These are phyloP conservation scores for Coptotermes formosanus DNA, from an alignment of 1,140 invertebrate species.

Conservation along the genomic window DNA sequence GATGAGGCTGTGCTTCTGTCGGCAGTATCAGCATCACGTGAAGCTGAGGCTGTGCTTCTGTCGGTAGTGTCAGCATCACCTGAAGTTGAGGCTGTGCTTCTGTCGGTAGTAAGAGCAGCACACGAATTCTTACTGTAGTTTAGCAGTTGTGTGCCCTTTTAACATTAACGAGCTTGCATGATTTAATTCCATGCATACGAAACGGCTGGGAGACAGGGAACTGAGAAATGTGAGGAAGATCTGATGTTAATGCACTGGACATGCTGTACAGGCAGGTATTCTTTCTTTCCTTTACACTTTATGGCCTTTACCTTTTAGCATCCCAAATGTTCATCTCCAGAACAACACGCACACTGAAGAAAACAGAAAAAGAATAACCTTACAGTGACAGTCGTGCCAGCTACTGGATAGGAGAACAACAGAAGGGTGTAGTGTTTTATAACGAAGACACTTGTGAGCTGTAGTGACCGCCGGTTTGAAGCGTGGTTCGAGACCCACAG, in stretches of 20 bases:
- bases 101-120: too few species aligned
- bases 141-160: background rate
- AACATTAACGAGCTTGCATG: background rate
- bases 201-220: background rate
- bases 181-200: background rate
- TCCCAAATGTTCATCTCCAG: background rate
- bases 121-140: too few species aligned
- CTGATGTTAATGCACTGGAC: background rate
- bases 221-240: slow-evolving; percentile 11
- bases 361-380: background rate
- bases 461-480: too few species aligned
- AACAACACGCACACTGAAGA: background rate
- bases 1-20: too few species aligned
- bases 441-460: too few species aligned
- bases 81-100: too few species aligned
- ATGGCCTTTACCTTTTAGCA: background rate
- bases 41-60: too few species aligned
- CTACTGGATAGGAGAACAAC: background rate
- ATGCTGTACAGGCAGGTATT: background rate
- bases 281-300: slow-evolving; percentile 7
- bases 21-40: too few species aligned
- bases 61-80: too few species aligned
- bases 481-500: too few species aligned
- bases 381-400: background rate
- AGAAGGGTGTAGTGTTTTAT: too few species aligned